These are phyloP conservation scores for Creontiades dilutus DNA, from an alignment of 2,888 invertebrate genomes.

Conservation along the genomic window DNA sequence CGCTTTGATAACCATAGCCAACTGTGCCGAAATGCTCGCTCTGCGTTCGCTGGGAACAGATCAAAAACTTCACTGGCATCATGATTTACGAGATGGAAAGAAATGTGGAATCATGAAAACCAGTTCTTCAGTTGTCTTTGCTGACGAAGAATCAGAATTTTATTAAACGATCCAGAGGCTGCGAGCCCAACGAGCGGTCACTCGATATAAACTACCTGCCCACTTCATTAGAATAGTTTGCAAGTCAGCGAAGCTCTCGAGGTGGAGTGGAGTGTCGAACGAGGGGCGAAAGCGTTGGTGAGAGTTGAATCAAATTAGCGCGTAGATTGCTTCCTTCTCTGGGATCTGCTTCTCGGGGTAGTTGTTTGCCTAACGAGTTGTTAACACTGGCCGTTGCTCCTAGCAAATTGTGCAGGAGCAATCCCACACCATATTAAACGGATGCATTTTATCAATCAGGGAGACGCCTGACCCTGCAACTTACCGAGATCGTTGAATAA, in stretches of 20 bases:
- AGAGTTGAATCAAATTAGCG: constrained; percentile 18
- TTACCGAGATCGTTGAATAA: neutral
- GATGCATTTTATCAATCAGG: neutral
- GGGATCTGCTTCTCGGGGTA: neutral
- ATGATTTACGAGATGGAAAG: no score
- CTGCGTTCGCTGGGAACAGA: no score
- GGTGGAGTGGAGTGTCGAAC: constrained; percentile 1
- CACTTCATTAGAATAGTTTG: constrained; percentile 36
- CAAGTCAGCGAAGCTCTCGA: constrained; percentile 4
- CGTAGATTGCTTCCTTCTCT: neutral
- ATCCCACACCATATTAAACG: neutral
- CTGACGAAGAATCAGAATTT: neutral
- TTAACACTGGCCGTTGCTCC: neutral
- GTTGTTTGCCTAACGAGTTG: constrained; percentile 31
- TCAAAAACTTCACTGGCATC: no score
- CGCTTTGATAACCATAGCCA: no score
- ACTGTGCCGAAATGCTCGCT: no score
- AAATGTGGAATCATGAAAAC: no score
- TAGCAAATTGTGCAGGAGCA: neutral
- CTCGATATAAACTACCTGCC: neutral
- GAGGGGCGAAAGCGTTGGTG: constrained; percentile 7
- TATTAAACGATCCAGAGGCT: neutral
- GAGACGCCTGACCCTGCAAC: neutral
- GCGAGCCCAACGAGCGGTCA: neutral
- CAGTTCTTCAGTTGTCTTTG: no score